Percentiles rank a stretch among this genome's conserved stretches.
These are phyloP conservation scores for Polydrusus cervinus DNA, from an alignment of 2,888 invertebrate genomes.

Conservation along the genomic window DNA sequence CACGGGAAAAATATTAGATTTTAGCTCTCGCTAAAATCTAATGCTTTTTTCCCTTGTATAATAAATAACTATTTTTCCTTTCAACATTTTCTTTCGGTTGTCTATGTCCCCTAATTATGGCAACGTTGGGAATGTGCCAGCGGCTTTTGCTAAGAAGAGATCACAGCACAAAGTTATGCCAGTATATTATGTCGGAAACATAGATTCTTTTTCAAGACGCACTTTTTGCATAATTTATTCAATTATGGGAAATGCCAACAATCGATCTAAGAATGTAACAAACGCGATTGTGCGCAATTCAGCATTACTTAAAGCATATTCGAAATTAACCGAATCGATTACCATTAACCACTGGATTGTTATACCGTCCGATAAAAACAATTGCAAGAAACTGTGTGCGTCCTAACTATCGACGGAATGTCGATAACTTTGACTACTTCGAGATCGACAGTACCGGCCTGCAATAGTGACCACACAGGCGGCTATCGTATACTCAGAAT, in stretches of 20 bases:
- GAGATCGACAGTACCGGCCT: slow-evolving; percentile 22
- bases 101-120: no score
- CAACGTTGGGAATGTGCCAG: background rate
- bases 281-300: slow-evolving; percentile 29
- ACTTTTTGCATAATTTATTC: slow-evolving; percentile 36
- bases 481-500: background rate
- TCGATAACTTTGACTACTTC: slow-evolving; percentile 34
- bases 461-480: slow-evolving; percentile 32
- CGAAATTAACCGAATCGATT: slow-evolving; percentile 68
- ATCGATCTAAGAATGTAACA: slow-evolving; percentile 37
- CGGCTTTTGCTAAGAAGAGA: background rate
- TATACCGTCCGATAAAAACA: slow-evolving; percentile 35
- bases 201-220: background rate
- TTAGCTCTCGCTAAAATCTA: no score
- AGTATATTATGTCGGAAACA: background rate
- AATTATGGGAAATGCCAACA: slow-evolving; percentile 36
- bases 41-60: no score
- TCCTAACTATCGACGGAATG: slow-evolving; percentile 43
- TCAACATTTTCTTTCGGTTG: no score
- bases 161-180: background rate
- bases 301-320: slow-evolving; percentile 61
- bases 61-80: no score
- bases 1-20: no score
- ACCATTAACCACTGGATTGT: slow-evolving; percentile 64
- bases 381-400: slow-evolving; percentile 28